Base-by-base conservation (phyloP, 2,888 invertebrate species). In the Meteorus colon region DNA sequence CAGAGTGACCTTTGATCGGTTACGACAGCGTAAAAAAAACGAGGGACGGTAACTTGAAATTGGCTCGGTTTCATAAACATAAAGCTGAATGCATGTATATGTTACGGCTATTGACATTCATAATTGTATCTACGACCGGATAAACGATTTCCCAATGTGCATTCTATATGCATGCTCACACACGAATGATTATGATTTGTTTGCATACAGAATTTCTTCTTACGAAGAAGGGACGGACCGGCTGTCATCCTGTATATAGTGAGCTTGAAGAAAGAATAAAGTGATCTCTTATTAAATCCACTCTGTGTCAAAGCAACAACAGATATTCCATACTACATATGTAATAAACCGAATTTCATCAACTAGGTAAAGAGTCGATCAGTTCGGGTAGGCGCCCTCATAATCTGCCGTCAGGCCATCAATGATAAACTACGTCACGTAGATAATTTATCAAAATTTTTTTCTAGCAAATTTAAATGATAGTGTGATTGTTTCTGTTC, bases 41-140 rank as follows among this genome's bases (percentile, higher is more conserved):
- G 84, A 86, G 87, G 88, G 88, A 88, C 87, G 88, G 87, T 87
- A 87, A 81, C 81, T 84, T 87, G 84, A 84, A 85, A 83, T 84
- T 87, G 88, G 88, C 88, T 88, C 86, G 87, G 87, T 88, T 88
- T 83, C 82, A 85, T 86, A 87, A 68, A 68, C 24, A 68, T 73
- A 55, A 70, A 65, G 45, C 31, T 73, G 27, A 51, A 10, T n/a
- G 16, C 16, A 27, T 63, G 3, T 34, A 8, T 14, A n/a, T 16
- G 4, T 6, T n/a, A 41, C 16, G 12, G 16, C 6, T 4, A 31
- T 27, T 34, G 34, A 34, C 8, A 4, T 10, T 29, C 62, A 29
- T 14, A 62, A 12, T 0, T 14, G 24, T 10, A 62, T 29, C 10
- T 29, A 14, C 12, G 1, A 29, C 12, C 12, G 41, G 2, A 41